These are phyloP conservation scores for Lepilemur septentrionalis DNA, from an alignment of 2,797 vertebrate species.

Conservation along the genomic window DNA sequence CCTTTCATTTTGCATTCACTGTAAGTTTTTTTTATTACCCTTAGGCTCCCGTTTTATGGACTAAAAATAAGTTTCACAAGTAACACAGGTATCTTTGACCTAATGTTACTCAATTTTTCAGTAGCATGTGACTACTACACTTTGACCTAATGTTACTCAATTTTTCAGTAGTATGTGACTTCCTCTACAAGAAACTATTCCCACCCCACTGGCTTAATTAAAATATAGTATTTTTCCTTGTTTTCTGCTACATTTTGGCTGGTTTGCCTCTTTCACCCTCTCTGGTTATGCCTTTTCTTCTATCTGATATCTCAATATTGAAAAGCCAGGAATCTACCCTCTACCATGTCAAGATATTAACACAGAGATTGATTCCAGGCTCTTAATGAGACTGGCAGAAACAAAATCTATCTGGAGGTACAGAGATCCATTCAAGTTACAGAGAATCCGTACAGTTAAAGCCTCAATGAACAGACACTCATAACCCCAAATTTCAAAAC, in stretches of 20 bases:
- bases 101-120: neutral
- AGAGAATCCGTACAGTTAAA: neutral
- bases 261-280: neutral
- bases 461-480: neutral
- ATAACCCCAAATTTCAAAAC: neutral
- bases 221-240: neutral
- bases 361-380: neutral
- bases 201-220: neutral
- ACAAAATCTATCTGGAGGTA: neutral
- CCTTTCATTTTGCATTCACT: neutral
- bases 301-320: neutral
- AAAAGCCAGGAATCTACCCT: neutral
- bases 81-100: neutral
- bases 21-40: neutral
- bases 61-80: neutral
- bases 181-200: neutral
- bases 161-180: neutral
- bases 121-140: neutral
- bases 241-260: neutral
- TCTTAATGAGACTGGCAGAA: neutral
- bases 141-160: no score
- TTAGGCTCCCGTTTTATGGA: neutral
- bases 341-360: neutral
- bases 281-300: neutral
- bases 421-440: neutral